These are phyloP conservation scores for Helicoverpa armigera DNA, from an alignment of 1,140 invertebrate genomes.

Conservation along the genomic window DNA sequence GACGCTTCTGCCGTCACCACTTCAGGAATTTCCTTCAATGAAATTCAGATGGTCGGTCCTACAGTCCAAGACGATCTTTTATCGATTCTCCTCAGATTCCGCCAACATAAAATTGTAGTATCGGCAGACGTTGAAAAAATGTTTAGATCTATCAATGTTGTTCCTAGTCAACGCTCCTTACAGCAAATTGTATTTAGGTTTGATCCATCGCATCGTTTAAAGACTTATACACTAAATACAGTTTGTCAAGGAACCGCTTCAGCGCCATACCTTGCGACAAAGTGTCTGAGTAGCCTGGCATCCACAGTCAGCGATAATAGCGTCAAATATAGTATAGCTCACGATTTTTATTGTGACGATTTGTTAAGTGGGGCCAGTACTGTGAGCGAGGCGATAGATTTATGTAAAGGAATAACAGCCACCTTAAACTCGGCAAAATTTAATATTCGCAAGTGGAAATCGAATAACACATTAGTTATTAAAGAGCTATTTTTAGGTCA, in stretches of 20 bases:
- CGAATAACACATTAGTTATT: too few species aligned
- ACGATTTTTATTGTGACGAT: background rate
- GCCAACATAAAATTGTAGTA: slow-evolving; percentile 78
- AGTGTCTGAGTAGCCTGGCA: too few species aligned
- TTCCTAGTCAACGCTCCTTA: slow-evolving; percentile 4
- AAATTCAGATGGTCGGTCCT: background rate
- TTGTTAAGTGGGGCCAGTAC: too few species aligned
- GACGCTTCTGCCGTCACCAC: slow-evolving; percentile 70
- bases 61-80: slow-evolving; percentile 4
- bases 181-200: background rate
- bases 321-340: background rate
- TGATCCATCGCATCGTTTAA: background rate
- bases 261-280: background rate
- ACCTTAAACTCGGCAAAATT: background rate
- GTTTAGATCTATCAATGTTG: slow-evolving; percentile 14
- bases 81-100: slow-evolving; percentile 71
- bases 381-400: too few species aligned
- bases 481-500: too few species aligned
- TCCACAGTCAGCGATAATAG: too few species aligned
- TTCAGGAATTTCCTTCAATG: background rate
- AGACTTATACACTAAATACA: background rate
- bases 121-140: slow-evolving; percentile 54
- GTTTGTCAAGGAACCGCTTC: background rate
- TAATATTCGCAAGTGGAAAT: too few species aligned
- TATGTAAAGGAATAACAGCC: too few species aligned